Base-by-base conservation (phyloP, 2,797 vertebrate species). In the Characodon lateralis region DNA sequence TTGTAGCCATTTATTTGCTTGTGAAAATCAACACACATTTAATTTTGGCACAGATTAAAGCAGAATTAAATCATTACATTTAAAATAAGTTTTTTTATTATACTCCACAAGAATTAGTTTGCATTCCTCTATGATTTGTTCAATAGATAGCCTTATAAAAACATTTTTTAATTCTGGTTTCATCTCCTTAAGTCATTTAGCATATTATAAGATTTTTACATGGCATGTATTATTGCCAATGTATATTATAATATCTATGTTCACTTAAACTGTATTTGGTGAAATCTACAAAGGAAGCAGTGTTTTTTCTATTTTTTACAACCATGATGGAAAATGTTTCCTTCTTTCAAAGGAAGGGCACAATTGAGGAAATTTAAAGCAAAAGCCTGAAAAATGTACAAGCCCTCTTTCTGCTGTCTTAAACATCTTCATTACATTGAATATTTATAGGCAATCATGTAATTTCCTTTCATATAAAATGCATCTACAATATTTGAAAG, bases 371-470 rank as follows among this genome's bases (percentile, higher is more conserved):
- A 28, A 56, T 71, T 48, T 63, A 41, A 68, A 72, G 65, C 46
- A 78, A 85, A 79, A 46, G n/a, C 65, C 18, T 66, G 51, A 72
- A 26, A 73, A 35, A 35, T 35, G 3, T 35, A 39, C 0, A 0
- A 55, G 2, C 31, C 73, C 55, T 50, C 61, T 14, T 28, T 71
- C 6, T 31, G 35, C 58, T 35, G 20, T 41, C 20, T 41, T 12
- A 66, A 51, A 35, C n/a, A 4, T 75, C 72, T 80, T 31, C 18
- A 85, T 28, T 9, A 0, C 72, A 85, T 73, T 77, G 53, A 75
- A 61, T 39, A 79, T 86, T 80, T n/a, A 70, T 76, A 78, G 28
- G 28, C 50, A 5, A 31, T 71, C 51, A 16, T 1, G 78, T 78
- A 6, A 26, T 75, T 73, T 80, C 26, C 22, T 35, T 70, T 14